These are phyloP conservation scores for Hemiscyllium ocellatum DNA, from an alignment of 2,113 vertebrate genomes.

Conservation along the genomic window DNA sequence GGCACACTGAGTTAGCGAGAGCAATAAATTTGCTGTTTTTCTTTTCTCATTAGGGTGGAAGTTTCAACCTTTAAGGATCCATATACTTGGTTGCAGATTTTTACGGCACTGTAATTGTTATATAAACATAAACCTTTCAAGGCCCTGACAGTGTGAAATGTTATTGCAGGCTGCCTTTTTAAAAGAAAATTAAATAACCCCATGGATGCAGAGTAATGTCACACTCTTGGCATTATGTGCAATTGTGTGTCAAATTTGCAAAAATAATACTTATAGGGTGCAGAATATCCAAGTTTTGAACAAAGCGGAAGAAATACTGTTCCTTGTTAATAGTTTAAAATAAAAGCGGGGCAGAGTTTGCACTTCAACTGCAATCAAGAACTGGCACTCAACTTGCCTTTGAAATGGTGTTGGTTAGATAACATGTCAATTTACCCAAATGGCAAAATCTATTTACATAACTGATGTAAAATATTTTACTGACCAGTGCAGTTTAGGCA, in stretches of 20 bases:
- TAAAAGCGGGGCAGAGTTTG: background rate
- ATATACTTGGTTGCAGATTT: slow-evolving; percentile 15
- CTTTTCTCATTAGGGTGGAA: background rate
- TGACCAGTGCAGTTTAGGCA: background rate
- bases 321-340: background rate
- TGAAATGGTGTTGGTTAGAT: background rate
- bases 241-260: background rate
- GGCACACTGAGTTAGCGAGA: slow-evolving; percentile 73
- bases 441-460: background rate
- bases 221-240: background rate
- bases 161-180: background rate
- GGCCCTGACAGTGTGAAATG: background rate
- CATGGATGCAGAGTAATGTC: background rate
- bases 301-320: background rate
- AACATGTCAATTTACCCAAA: background rate
- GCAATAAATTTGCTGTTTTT: slow-evolving; percentile 61
- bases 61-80: background rate
- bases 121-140: slow-evolving; percentile 6
- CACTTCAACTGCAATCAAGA: background rate
- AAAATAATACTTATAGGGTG: background rate
- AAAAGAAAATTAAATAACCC: no score
- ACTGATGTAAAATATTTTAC: background rate
- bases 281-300: background rate
- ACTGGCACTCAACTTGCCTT: background rate
- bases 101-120: background rate